Percentiles rank a stretch among this genome's conserved stretches.
Evolutionary conservation across 2,797 vertebrate genomes (phyloP).

Genomic region (Antennarius maculatus): DNA sequence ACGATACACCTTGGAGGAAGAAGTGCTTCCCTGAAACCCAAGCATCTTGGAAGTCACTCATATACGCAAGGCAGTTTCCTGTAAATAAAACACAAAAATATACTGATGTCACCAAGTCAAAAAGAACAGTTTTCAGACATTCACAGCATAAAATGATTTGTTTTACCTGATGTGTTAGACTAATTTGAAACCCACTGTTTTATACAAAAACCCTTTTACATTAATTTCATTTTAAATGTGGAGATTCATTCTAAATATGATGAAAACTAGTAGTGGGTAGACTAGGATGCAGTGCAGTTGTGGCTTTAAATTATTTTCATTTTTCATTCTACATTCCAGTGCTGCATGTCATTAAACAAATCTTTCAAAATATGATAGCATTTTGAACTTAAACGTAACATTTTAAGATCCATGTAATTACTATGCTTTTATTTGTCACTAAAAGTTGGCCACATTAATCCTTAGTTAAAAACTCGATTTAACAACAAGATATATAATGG

Average conservation of each 20-base stretch:
- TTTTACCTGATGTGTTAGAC: background rate
- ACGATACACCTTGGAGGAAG: conserved; percentile 77
- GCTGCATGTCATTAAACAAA: too few relatives aligned
- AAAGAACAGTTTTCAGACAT: background rate
- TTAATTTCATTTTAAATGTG: background rate
- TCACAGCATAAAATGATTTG: background rate
- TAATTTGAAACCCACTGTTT: too few relatives aligned
- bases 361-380: too few relatives aligned
- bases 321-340: too few relatives aligned
- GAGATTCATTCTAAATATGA: background rate
- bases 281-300: background rate
- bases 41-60: conserved; percentile 73
- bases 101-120: conserved; percentile 7
- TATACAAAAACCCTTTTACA: background rate
- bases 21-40: conserved; percentile 78
- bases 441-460: too few relatives aligned
- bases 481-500: background rate
- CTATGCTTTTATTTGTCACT: too few relatives aligned
- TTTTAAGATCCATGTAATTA: too few relatives aligned
- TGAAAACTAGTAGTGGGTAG: too few relatives aligned
- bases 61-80: conserved; percentile 40
- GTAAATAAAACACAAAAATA: conserved; percentile 49
- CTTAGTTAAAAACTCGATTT: too few relatives aligned
- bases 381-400: too few relatives aligned
- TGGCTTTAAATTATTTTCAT: too few relatives aligned